phyloP scores from a whole-genome alignment of 2,113 vertebrate genomes.

The Alexandromys fortis region DNA sequence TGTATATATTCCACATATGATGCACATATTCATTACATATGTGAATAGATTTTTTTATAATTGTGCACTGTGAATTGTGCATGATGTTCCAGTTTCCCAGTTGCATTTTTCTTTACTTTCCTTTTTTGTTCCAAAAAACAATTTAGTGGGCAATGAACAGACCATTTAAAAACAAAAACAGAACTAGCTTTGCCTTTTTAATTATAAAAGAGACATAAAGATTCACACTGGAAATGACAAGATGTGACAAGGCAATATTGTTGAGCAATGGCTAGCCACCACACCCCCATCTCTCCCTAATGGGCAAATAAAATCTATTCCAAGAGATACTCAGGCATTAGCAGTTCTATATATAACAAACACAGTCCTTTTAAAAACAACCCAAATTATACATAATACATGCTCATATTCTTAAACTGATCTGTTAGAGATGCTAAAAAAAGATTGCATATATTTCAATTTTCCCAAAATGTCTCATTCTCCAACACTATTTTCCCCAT shows the following conservation, averaged over 20 bases:
- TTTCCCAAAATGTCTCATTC: constrained; percentile 77
- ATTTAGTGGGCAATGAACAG: background rate
- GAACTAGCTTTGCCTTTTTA: background rate
- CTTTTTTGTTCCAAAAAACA: constrained; percentile 22
- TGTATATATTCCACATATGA: background rate
- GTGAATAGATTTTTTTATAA: background rate
- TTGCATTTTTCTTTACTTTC: background rate
- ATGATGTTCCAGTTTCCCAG: background rate
- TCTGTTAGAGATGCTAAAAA: constrained; percentile 77
- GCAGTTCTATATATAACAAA: constrained; percentile 76
- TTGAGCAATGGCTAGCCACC: constrained; percentile 3
- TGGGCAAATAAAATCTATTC: constrained; percentile 65
- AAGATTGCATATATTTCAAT: constrained; percentile 75
- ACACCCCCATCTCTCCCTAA: background rate
- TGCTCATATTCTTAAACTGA: constrained; percentile 79
- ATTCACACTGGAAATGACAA: constrained; percentile 45
- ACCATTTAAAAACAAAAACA: constrained; percentile 27
- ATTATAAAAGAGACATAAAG: constrained; percentile 54
- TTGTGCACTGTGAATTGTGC: background rate
- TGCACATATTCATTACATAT: background rate
- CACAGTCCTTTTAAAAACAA: constrained; percentile 75
- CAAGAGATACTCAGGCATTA: constrained; percentile 34
- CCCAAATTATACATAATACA: constrained; percentile 79
- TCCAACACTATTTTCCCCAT: constrained; percentile 69
- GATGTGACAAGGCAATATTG: constrained; percentile 37